Evolutionary conservation across 2,113 vertebrate genomes (phyloP).

Genomic region (Stomatorhinus ivindoensis): DNA sequence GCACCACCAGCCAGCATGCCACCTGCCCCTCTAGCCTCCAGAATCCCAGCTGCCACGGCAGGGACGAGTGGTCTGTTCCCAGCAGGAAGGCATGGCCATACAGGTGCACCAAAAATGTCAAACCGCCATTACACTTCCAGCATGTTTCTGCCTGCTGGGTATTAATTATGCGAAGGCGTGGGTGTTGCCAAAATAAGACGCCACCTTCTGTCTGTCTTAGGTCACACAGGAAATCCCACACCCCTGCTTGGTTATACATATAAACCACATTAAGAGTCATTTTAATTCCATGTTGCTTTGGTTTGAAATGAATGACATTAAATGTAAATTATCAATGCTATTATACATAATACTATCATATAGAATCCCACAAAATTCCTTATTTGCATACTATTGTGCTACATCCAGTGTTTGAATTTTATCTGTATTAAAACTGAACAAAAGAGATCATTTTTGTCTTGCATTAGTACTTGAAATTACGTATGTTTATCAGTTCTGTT

Average conservation of each 20-base stretch:
- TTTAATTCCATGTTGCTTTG: neutral
- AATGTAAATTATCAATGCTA: neutral
- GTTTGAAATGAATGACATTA: neutral
- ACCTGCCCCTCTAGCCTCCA: neutral
- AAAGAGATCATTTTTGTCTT: neutral
- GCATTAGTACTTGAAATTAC: neutral
- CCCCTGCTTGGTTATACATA: neutral
- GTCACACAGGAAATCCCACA: neutral
- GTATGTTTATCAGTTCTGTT: neutral
- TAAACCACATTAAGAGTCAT: neutral
- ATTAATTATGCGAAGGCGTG: neutral
- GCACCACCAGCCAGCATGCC: neutral
- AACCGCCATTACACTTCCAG: neutral
- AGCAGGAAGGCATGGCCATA: neutral
- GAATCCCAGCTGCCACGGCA: neutral
- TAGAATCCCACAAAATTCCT: neutral
- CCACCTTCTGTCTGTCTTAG: neutral
- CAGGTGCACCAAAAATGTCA: neutral
- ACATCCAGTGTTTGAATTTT: neutral
- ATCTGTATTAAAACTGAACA: neutral
- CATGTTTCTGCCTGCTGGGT: neutral
- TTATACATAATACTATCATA: neutral
- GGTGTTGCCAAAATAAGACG: neutral
- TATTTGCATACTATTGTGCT: neutral
- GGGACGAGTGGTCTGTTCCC: neutral